Conservation (phyloP, 92 coral and sea anemone species). For the Epizoanthus scotinus region DNA sequence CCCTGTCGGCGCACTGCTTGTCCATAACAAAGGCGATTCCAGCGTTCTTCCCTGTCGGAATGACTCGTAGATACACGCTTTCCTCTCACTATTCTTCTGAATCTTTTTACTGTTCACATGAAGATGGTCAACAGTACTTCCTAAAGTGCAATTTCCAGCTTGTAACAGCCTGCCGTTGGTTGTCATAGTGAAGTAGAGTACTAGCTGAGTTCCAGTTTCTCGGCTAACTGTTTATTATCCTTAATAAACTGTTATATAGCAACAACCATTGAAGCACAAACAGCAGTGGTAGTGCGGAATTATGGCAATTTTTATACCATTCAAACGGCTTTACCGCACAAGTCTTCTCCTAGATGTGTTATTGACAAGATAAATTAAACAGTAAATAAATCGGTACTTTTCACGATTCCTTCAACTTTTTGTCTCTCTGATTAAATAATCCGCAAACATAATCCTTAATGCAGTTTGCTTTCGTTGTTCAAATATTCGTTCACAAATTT, state of each 20-base stretch:
- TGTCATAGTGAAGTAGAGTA: not conserved
- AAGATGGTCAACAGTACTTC: not conserved
- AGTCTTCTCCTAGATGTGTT: not conserved
- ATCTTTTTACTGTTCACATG: not conserved
- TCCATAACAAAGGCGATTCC: not conserved
- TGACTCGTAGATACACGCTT: not conserved
- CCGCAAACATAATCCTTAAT: too few relatives aligned
- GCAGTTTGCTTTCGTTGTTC: conserved; percentile 6
- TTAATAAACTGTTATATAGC: not conserved
- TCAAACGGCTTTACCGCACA: not conserved
- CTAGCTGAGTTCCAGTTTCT: too few relatives aligned
- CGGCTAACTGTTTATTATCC: not conserved
- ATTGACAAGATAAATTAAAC: conserved; percentile 22
- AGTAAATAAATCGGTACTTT: conserved; percentile 2
- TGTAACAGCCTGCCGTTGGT: not conserved
- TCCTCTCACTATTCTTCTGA: too few relatives aligned
- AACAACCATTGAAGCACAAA: not conserved
- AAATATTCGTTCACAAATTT: not conserved
- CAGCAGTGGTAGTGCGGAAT: too few relatives aligned
- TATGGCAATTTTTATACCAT: too few relatives aligned
- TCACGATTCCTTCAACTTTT: conserved; percentile 10
- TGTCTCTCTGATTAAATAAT: conserved; percentile 3
- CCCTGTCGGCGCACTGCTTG: not conserved
- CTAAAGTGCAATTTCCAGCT: not conserved
- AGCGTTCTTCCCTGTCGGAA: not conserved